phyloP scores from a whole-genome alignment of 2,113 vertebrate genomes.

The Serinus canaria region DNA sequence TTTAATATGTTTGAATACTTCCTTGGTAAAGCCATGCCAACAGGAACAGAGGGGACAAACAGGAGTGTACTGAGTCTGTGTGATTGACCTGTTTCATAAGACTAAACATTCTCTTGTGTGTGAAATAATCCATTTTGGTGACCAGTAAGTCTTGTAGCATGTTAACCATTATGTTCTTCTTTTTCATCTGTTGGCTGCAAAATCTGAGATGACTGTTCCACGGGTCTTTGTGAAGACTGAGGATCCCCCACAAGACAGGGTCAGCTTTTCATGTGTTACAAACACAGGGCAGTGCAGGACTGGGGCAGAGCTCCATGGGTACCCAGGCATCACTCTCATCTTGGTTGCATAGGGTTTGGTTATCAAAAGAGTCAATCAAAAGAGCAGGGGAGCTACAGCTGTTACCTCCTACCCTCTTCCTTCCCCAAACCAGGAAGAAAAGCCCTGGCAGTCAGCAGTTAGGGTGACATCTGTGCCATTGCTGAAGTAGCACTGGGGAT shows the following conservation, averaged over 20 bases:
- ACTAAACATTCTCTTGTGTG: background rate
- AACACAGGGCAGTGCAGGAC: background rate
- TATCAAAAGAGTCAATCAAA: background rate
- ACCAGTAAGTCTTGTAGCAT: background rate
- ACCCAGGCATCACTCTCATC: background rate
- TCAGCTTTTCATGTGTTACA: background rate
- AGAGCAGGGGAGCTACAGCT: background rate
- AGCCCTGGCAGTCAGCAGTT: background rate
- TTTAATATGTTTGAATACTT: background rate
- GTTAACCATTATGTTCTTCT: background rate
- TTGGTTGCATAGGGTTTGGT: fast-evolving
- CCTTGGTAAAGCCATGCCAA: background rate
- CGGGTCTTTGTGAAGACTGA: background rate
- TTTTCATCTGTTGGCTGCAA: background rate
- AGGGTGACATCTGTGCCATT: background rate
- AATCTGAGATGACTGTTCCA: fast-evolving
- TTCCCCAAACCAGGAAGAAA: background rate
- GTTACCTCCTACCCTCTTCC: background rate
- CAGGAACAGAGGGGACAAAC: background rate
- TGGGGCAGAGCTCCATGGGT: fast-evolving
- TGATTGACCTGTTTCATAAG: background rate
- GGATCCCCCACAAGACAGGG: fast-evolving
- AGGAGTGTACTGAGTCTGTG: background rate
- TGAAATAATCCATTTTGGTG: background rate
- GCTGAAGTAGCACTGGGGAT: background rate